These are phyloP conservation scores for Picus viridis DNA, from an alignment of 2,797 vertebrate species.

Conservation along the genomic window DNA sequence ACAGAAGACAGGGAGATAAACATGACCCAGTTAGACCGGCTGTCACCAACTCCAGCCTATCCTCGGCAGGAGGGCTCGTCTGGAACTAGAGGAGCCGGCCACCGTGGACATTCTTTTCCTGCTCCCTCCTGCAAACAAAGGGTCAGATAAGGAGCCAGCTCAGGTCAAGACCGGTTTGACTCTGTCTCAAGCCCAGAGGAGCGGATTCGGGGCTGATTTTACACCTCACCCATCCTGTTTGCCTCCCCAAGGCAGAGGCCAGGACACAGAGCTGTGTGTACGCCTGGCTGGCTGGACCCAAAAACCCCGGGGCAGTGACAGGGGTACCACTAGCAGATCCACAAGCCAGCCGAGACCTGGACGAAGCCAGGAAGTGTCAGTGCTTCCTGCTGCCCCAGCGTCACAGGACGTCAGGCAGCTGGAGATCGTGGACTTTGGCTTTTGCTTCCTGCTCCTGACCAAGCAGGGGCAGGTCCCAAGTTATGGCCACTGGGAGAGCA, in stretches of 20 bases:
- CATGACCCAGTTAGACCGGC: slow-evolving; percentile 46
- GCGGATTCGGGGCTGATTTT: neutral
- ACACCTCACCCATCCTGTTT: slow-evolving; percentile 65
- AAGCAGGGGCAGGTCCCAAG: neutral
- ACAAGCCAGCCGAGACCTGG: neutral
- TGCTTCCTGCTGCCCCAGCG: slow-evolving; percentile 4
- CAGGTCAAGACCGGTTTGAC: slow-evolving; percentile 50
- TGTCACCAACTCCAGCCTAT: neutral
- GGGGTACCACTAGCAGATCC: neutral
- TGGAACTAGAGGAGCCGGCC: fast-evolving
- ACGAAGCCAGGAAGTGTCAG: neutral
- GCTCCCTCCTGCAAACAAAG: slow-evolving; percentile 8
- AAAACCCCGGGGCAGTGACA: neutral
- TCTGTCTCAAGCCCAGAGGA: slow-evolving; percentile 32
- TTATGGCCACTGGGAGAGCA: fast-evolving
- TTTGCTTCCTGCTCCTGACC: slow-evolving; percentile 6
- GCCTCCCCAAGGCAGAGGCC: neutral
- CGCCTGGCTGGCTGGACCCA: neutral
- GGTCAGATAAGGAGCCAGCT: slow-evolving; percentile 46
- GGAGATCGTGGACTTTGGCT: neutral
- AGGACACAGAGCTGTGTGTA: neutral
- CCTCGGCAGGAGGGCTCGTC: neutral
- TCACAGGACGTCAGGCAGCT: neutral
- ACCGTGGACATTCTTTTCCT: neutral
- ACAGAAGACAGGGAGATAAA: slow-evolving; percentile 56